Conservation (phyloP, 1,140 invertebrate genomes). For the Vollenhovia emeryi region DNA sequence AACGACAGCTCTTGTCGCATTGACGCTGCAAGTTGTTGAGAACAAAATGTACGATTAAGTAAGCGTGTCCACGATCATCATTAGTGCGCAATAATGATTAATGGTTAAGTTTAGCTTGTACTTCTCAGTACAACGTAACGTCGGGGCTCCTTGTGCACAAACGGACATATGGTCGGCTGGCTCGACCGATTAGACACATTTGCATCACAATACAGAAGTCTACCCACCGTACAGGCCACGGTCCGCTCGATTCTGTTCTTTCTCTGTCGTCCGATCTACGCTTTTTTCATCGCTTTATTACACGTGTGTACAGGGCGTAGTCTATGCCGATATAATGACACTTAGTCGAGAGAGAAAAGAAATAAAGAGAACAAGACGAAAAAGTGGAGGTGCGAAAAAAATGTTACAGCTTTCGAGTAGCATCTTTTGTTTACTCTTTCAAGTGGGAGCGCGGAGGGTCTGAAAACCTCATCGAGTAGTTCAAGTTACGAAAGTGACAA, state of each 20-base stretch:
- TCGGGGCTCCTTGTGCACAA: constrained; percentile 68
- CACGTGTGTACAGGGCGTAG: constrained; percentile 79
- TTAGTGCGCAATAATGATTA: constrained; percentile 79
- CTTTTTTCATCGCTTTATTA: constrained; percentile 78
- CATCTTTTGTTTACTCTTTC: neutral
- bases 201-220: constrained; percentile 84
- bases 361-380: neutral
- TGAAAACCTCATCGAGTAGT: too few relatives aligned
- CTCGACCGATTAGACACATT: constrained; percentile 85
- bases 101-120: constrained; percentile 74
- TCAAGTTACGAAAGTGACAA: too few relatives aligned
- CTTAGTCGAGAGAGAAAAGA: constrained; percentile 74
- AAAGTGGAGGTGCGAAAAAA: constrained; percentile 49
- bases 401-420: constrained; percentile 78
- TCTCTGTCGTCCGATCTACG: constrained; percentile 54
- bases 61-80: constrained; percentile 77
- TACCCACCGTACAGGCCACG: constrained; percentile 74
- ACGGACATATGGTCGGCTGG: constrained; percentile 85
- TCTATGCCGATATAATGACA: constrained; percentile 82
- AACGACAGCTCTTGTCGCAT: constrained; percentile 8
- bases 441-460: too few relatives aligned
- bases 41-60: constrained; percentile 74
- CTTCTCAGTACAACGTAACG: constrained; percentile 66
- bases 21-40: neutral
- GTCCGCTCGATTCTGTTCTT: constrained; percentile 51